Base-by-base conservation (phyloP, 2,113 vertebrate species). In the Saguinus imperator region DNA sequence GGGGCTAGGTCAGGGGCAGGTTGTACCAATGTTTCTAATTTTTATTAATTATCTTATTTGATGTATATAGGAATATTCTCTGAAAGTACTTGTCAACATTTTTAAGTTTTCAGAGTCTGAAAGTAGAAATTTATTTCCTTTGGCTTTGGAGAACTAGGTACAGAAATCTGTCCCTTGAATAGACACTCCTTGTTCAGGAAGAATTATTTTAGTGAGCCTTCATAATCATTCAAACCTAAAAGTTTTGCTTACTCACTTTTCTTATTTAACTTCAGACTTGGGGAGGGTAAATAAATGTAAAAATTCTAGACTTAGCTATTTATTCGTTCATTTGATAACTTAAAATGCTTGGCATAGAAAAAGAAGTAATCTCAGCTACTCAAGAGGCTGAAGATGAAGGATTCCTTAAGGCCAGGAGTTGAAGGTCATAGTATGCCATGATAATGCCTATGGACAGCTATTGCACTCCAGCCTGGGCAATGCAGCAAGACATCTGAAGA, bases 241-340 rank as follows among this genome's bases (percentile, higher is more conserved):
- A 1, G 32, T 75, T 86, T 88, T 52, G 5, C 2, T 70, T 43
- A n/a, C 27, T 89, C 40, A 77, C 16, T 52, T 95, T 89, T 86
- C 20, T 86, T 89, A 61, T 75, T 70, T 72, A 91, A 82, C 3
- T 66, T 1, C 55, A 89, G 12, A 57, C 1, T 73, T 93, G 3
- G 3, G 75, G n/a, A 83, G 2, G 8, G 80, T 90, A 76, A 72
- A 43, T 43, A 61, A 14, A 75, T 84, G 16, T 2, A 64, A 84
- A 91, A 58, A 23, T 2, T 96, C 27, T 79, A 40, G 25, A 83
- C 13, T 76, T 48, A 57, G 29, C 5, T 40, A 3, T 68, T 89
- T 91, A 84, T 77, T 93, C 14, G 68, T 97, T 75, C 12, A 75
- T 58, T 68, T 96, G 95, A 88, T 72, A 70, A 68, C 89, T 85